phyloP scores from a whole-genome alignment of 1,140 invertebrate species.

The Ctenoplectra terminalis region DNA sequence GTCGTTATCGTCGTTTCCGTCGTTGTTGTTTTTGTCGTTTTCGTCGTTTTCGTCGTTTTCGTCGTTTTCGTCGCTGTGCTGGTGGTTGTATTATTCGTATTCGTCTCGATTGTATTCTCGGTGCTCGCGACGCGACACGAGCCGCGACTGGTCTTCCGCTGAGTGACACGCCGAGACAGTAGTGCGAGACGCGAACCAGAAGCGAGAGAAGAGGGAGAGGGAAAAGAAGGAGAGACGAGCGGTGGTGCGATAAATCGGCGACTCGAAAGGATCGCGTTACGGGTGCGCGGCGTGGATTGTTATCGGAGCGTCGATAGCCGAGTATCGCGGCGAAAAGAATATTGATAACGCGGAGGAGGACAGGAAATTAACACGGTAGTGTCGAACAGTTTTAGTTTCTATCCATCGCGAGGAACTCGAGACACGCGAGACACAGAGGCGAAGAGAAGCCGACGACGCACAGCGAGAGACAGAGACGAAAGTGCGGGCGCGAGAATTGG shows the following conservation, averaged over 20 bases:
- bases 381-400: no score
- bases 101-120: not conserved
- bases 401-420: not conserved
- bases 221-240: conserved; percentile 1
- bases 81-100: not conserved
- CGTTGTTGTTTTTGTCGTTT: no score
- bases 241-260: not conserved
- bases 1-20: not conserved
- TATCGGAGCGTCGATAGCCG: no score
- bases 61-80: no score
- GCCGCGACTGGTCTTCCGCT: conserved; percentile 10
- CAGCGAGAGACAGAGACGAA: not conserved
- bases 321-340: no score
- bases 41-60: not conserved
- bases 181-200: not conserved
- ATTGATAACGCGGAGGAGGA: no score
- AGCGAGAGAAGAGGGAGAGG: not conserved
- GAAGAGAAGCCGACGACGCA: no score
- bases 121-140: conserved; percentile 1
- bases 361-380: no score
- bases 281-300: no score
- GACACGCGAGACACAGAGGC: no score
- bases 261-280: conserved; percentile 16
- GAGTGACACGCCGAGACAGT: conserved; percentile 21
- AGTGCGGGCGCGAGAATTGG: not conserved